Evolutionary conservation across 2,113 vertebrate genomes (phyloP), one percentile per base, ranked within the genome.

Genomic region (Rhabdomys dilectus): DNA sequence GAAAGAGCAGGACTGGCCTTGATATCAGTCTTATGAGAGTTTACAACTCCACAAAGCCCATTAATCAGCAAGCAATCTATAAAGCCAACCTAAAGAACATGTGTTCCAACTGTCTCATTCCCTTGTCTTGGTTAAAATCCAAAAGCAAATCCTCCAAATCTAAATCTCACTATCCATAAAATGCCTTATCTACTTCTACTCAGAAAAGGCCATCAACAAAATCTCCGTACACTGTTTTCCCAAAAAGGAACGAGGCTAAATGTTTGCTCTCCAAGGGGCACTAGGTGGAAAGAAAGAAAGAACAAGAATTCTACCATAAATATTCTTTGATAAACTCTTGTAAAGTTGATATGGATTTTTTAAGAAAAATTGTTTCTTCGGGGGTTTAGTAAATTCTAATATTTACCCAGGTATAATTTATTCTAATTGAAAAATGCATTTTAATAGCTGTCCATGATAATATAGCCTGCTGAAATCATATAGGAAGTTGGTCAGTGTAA

Each of bases 131-230:
- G 91, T 96, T 77, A 60, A 9, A 80, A 94, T 93, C 95, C 93
- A 88, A 96, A 31, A 97, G 70, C 58, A 97, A 97, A 97, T 97
- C 95, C 3, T 58, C 48, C 96, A 95, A 97, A 96, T 64, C n/a
- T 92, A 94, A 98, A 97, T 91, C 86, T 9, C 0, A 0, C 26
- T 93, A 95, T 70, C 13, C 75, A 97, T 70, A 91, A 97, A 97
- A 96, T 89, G 96, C 10, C 39, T 98, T 97, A 97, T 94, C 93
- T 66, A 89, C 31, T 91, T 96, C 88, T 80, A 16, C 81, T 94
- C 8, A 4, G 76, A 60, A 87, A 89, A 96, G 97, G 68, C 21
- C 48, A 29, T 76, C 95, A 82, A 58, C 88, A 48, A 91, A 91
- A 97, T 89, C 29, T 42, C 76, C 8, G 31, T n/a, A 88, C n/a